phyloP scores from a whole-genome alignment of 2,888 invertebrate species.

The Drosophila macrospina region DNA sequence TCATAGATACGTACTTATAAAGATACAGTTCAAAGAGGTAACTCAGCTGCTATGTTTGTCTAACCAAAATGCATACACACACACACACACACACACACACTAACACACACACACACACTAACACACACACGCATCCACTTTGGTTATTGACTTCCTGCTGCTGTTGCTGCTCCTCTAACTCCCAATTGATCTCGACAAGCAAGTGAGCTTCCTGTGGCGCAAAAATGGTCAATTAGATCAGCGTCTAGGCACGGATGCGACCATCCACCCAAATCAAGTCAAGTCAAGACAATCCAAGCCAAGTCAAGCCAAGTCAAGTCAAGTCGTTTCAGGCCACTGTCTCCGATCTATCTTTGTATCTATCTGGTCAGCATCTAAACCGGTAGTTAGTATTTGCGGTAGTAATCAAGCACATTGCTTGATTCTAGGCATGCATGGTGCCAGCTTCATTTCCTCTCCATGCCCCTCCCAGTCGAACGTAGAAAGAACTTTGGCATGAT shows the following conservation, averaged over 20 bases:
- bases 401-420: conserved; percentile 77
- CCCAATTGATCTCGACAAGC: conserved; percentile 54
- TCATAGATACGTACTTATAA: conserved; percentile 50
- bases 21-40: conserved; percentile 12
- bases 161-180: conserved; percentile 7
- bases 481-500: conserved; percentile 71
- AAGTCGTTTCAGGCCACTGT: conserved; percentile 14
- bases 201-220: conserved; percentile 69
- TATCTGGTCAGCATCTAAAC: conserved; percentile 71
- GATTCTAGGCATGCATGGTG: conserved; percentile 76
- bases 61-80: conserved; percentile 15
- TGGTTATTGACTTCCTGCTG: conserved; percentile 45
- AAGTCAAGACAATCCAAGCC: conserved; percentile 14
- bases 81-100: neutral
- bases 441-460: conserved; percentile 27
- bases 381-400: conserved; percentile 79
- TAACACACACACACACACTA: conserved; percentile 2
- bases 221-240: conserved; percentile 75
- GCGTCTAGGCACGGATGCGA: conserved; percentile 56
- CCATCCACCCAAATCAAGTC: conserved; percentile 31
- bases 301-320: conserved; percentile 14
- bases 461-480: conserved; percentile 19
- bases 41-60: conserved; percentile 42
- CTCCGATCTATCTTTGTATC: conserved; percentile 16
- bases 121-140: conserved; percentile 18